phyloP scores from a whole-genome alignment of 2,113 vertebrate genomes.

The Lepisosteus osseus region DNA sequence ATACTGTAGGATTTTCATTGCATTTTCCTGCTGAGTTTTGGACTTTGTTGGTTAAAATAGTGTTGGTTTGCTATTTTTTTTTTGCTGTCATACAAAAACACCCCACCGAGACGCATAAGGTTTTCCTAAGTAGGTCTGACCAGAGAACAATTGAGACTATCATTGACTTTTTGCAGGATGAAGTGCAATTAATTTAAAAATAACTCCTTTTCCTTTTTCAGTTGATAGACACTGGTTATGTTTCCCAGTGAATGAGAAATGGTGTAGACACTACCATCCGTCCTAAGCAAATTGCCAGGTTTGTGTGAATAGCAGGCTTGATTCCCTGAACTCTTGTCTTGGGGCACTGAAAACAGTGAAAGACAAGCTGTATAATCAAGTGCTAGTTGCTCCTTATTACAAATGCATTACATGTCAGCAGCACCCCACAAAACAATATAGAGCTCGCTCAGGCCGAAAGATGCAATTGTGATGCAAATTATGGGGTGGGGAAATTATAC shows the following conservation, averaged over 20 bases:
- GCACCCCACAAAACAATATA: neutral
- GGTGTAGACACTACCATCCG: neutral
- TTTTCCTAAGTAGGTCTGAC: no score
- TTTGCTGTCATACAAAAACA: no score
- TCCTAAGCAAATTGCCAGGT: neutral
- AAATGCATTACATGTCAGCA: conserved; percentile 10
- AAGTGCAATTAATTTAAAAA: no score
- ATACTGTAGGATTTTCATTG: no score
- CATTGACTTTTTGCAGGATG: no score
- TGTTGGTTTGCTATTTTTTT: no score
- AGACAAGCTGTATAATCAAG: neutral
- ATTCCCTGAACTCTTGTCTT: neutral
- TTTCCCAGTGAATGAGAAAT: neutral
- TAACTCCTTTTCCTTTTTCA: no score
- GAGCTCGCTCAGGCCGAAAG: neutral
- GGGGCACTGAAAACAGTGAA: neutral
- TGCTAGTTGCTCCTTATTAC: neutral
- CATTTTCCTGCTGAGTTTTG: no score
- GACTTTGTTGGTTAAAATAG: no score
- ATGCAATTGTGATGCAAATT: conserved; percentile 7
- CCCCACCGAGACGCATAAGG: no score
- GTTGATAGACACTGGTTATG: neutral
- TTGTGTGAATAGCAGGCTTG: neutral
- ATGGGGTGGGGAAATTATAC: neutral
- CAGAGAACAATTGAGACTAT: no score